Base-by-base conservation (phyloP, 2,797 vertebrate genomes). In the Hippopotamyrus pictus region DNA sequence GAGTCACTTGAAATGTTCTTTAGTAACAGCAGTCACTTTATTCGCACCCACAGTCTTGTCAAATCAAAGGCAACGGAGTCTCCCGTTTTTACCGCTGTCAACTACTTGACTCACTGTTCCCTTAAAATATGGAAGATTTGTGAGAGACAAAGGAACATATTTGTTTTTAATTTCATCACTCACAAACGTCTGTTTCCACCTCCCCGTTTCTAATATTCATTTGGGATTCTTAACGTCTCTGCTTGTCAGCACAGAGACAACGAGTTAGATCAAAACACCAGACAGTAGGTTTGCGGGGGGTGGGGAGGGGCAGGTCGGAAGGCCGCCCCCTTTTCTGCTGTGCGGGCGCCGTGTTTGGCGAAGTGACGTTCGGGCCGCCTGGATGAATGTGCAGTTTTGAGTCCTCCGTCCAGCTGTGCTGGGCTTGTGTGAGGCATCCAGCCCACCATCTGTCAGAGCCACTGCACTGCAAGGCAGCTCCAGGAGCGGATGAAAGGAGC, bases 361-460 rank as follows among this genome's bases (percentile, higher is more conserved):
- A 44, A n/a, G 87, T 53, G 53, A 87, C 48, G 17, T 29, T 79
- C 2, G 4, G 46, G 44, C 84, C 11, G 41, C 22, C 22, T n/a
- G 73, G 84, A 88, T 91, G 90, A 91, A 90, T 90, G 88, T 85
- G 25, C 29, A 88, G 86, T 89, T 33, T 90, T 79, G 59, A 54
- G 88, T 65, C 69, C 41, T 83, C 5, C 48, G 84, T 89, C 89
- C 89, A 91, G 89, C 90, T 90, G 89, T 91, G 89, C 22, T 83
- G 86, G 22, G 89, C 62, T 87, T 89, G 76, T 86, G 65, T 62
- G 87, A 50, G 79, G 86, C 37, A 46, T 62, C 59, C 12, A n/a
- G 90, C 19, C 8, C 59, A 46, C 89, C 88, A 89, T 91, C 90
- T 90, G 89, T 62, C 82, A 37, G 83, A 50, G 62, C 46, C 54